Evolutionary conservation across 2,113 vertebrate genomes (phyloP), one percentile per base, ranked within the genome.

Genomic region (Osmerus mordax): DNA sequence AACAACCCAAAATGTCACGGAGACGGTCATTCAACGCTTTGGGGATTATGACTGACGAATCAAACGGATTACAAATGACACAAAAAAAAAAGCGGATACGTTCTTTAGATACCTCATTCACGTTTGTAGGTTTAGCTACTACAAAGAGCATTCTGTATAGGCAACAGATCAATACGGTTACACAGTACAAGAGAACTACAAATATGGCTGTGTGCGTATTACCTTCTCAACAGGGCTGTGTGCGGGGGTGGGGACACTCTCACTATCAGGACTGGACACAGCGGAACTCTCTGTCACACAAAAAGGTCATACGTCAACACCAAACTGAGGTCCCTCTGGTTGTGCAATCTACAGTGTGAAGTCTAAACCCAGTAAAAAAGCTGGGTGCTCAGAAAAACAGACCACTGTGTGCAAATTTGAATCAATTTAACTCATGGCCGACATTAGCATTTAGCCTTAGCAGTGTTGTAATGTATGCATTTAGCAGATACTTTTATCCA

Each of bases 231-330:
- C 66, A n/a, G 78, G 71, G 51, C 80, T 85, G 62, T 82, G 61
- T 3, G 86, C 71, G 9, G 89, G 86, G 25, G 86, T 80, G 64
- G 78, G 71, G 32, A 70, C 63, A 53, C 81, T 89, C 47, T 91
- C 90, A 0, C 82, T 83, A 53, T 92, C 89, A 69, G 90, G 91
- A 83, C 81, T 89, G 19, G 90, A 90, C 13, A 88, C 51, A 0
- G 76, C 67, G 19, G 86, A 89, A 65, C 78, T 88, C 66, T 91
- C 88, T 91, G 65, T 3, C 6, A 77, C 21, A 70, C 1, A 9
- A 5, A 25, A 16, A 29, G 28, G 2, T 56, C 1, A 12, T 25
- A 47, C 8, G 41, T 47, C 41, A 47, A 47, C 9, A 47, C 41
- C 41, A 47, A 47, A 47, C 41, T 47, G 41, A 47, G 41, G 7